Conservation (phyloP, 30 jellyfish, hydroid and myxozoan species). For the Chrysaora quinquecirrha region DNA sequence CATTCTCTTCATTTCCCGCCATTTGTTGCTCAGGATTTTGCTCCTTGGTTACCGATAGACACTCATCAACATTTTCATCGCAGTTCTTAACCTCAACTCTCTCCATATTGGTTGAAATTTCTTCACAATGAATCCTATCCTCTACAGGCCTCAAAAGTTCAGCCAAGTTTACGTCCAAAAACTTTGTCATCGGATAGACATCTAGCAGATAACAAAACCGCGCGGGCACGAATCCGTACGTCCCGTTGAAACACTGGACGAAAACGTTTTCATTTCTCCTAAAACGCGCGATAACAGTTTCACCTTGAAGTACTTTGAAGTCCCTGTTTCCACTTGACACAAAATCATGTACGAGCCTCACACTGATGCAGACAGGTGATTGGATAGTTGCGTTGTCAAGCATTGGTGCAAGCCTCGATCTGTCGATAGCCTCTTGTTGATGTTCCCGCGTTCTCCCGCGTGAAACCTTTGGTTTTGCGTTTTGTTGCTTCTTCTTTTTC, state of each 20-base stretch:
- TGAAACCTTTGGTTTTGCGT: conserved; percentile 1
- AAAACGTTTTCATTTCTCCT: conserved; percentile 33
- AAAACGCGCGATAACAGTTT: conserved; percentile 40
- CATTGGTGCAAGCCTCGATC: conserved; percentile 33
- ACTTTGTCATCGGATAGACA: not conserved
- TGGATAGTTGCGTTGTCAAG: conserved; percentile 53
- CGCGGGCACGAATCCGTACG: conserved; percentile 54
- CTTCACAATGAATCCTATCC: not conserved
- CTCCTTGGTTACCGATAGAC: too few species aligned
- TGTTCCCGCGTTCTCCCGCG: not conserved
- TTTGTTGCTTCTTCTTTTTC: conserved; percentile 39
- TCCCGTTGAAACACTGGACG: conserved; percentile 41
- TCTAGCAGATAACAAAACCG: conserved; percentile 37
- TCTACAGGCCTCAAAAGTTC: not conserved
- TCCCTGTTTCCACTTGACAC: conserved; percentile 16
- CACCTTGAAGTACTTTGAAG: conserved; percentile 45
- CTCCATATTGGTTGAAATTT: not conserved
- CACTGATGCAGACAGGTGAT: conserved; percentile 33
- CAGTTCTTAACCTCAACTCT: not conserved
- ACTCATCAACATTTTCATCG: too few species aligned
- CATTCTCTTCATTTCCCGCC: not conserved
- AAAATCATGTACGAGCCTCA: conserved; percentile 30
- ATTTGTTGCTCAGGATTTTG: too few species aligned
- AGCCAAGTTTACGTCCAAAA: not conserved
- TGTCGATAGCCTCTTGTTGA: conserved; percentile 22